Evolutionary conservation across 2,113 vertebrate genomes (phyloP).

Genomic region (Lota lota): DNA sequence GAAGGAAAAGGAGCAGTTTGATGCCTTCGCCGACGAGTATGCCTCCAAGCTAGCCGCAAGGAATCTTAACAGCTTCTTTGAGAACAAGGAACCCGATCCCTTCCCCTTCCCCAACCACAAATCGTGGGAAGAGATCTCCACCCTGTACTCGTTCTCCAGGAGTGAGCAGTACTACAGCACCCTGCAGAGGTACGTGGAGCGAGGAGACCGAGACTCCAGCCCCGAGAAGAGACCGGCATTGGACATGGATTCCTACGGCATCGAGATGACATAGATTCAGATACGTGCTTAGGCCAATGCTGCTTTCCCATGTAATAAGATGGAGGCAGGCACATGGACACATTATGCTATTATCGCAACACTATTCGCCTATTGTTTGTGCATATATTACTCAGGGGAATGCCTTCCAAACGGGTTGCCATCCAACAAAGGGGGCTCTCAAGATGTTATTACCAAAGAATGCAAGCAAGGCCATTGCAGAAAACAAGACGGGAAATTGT

Average conservation of each 20-base stretch:
- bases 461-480: neutral
- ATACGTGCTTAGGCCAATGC: neutral
- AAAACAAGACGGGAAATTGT: neutral
- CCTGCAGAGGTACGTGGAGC: slow-evolving; percentile 75
- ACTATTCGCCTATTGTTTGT: slow-evolving; percentile 4
- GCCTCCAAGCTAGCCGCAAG: slow-evolving; percentile 70
- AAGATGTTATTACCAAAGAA: slow-evolving; percentile 8
- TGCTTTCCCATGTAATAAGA: neutral
- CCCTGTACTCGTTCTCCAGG: slow-evolving; percentile 58
- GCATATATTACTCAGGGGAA: slow-evolving; percentile 17
- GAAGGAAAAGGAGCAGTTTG: slow-evolving; percentile 71
- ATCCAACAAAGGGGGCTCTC: neutral
- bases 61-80: slow-evolving; percentile 76
- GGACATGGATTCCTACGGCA: slow-evolving; percentile 50
- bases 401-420: neutral
- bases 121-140: slow-evolving; percentile 76
- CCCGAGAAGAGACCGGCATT: slow-evolving; percentile 70
- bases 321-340: neutral
- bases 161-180: slow-evolving; percentile 76
- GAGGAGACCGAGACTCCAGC: slow-evolving; percentile 30
- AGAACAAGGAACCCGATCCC: slow-evolving; percentile 48
- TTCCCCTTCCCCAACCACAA: slow-evolving; percentile 73
- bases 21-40: slow-evolving; percentile 56
- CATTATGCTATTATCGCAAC: neutral
- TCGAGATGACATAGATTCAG: slow-evolving; percentile 46